Base-by-base conservation (phyloP, 2,888 invertebrate species). In the Caprella mutica region DNA sequence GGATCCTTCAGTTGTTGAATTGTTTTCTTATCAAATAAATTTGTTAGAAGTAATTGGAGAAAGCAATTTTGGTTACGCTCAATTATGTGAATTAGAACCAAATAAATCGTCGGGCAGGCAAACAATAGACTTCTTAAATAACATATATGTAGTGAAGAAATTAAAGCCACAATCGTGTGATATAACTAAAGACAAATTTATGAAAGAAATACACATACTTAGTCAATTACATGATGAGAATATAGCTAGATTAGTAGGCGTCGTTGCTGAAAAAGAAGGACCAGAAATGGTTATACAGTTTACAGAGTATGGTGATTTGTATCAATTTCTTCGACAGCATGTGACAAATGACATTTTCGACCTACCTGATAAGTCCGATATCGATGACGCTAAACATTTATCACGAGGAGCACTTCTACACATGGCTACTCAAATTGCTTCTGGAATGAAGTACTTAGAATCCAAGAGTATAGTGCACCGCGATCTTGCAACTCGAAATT, bases 361-460 rank as follows among this genome's bases (percentile, higher is more conserved):
- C 80, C 60, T 51, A 14, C 55, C 55, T 1, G 48, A 57, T 2
- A 30, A 48, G 9, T 19, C n/a, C n/a, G 48, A 48, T 30, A 29
- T 27, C 9, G 48, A 30, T 23, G 48, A 48, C 21, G 48, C 30
- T 17, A 48, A 48, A 30, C 30, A 35, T 14, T 51, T 59, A 19
- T 87, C 86, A 76, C 85, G 85, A 73, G 85, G 86, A 69, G 83
- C 84, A 74, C 79, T 88, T 72, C 81, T 88, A 70, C 86, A 84
- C 76, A 85, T 88, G 81, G 86, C 86, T 65, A 82, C 84, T 66
- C 87, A 91, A 77, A 83, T 90, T 72, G 85, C 89, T 67, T 86
- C 87, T 63, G 90, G 88, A 66, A 88, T 90, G 86, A 86, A 87
- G 74, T 86, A 89, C 75, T 78, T 90, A 72, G 89, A 90, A 75